Conservation (phyloP, 1,140 invertebrate species). For the Thereuonema tuberculata region DNA sequence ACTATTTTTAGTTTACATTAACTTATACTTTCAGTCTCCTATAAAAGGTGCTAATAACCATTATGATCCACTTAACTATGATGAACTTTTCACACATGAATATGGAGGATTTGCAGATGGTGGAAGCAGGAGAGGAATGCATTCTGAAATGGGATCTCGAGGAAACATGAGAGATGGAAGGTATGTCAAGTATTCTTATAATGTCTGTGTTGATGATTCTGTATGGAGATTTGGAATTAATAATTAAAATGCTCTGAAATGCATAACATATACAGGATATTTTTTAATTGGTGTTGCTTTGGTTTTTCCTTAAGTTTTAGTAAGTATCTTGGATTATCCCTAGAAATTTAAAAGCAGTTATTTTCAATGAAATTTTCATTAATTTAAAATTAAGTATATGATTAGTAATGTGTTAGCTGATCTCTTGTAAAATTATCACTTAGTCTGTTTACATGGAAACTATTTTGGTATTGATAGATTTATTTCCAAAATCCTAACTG, state of each 20-base stretch:
- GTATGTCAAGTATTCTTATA: neutral
- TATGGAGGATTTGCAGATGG: constrained; percentile 75
- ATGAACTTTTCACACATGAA: constrained; percentile 78
- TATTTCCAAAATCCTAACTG: too few relatives aligned
- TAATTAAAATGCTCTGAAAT: neutral
- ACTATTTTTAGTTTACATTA: too few relatives aligned
- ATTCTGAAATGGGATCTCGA: constrained; percentile 23
- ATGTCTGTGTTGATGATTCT: too few relatives aligned
- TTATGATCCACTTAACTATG: constrained; percentile 91
- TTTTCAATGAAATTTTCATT: too few relatives aligned
- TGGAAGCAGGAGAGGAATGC: constrained; percentile 17
- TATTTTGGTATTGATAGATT: too few relatives aligned
- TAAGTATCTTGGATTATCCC: too few relatives aligned
- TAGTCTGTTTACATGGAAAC: too few relatives aligned
- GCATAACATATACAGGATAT: neutral
- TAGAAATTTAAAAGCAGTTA: too few relatives aligned
- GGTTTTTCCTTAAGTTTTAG: neutral
- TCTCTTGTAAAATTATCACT: too few relatives aligned
- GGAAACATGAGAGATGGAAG: constrained; percentile 22
- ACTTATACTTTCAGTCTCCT: constrained; percentile 64
- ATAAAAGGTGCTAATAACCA: constrained; percentile 77
- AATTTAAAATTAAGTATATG: too few relatives aligned
- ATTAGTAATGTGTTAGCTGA: too few relatives aligned
- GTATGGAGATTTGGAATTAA: neutral
- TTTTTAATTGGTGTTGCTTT: neutral